Evolutionary conservation across 1,140 invertebrate genomes (phyloP).

Genomic region (Lasaia peninsularis): DNA sequence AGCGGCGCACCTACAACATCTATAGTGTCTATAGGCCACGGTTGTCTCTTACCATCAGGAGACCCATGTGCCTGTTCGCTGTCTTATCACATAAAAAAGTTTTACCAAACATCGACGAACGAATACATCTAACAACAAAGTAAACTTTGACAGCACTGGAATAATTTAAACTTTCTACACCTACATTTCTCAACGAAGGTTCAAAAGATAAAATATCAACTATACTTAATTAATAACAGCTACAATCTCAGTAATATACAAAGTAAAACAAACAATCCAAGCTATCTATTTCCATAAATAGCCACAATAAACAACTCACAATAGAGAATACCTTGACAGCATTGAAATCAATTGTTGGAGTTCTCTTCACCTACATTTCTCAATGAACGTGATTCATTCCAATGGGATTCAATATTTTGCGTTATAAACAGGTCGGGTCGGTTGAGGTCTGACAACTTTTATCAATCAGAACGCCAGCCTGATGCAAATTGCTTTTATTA

Average conservation of each 20-base stretch:
- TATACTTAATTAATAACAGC: no score
- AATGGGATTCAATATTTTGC: conserved; percentile 16
- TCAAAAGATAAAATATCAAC: no score
- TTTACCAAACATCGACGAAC: no score
- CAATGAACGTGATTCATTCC: conserved; percentile 14
- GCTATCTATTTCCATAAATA: conserved; percentile 5
- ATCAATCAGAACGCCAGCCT: conserved; percentile 13
- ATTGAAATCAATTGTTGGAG: conserved; percentile 13
- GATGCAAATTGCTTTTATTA: conserved; percentile 11
- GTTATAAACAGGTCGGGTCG: conserved; percentile 16
- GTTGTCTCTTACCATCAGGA: no score
- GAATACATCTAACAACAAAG: no score
- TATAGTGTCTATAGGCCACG: no score
- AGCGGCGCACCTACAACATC: no score
- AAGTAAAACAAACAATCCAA: conserved; percentile 1
- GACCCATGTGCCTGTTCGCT: no score
- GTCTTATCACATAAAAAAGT: no score
- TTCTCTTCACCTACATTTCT: conserved; percentile 20
- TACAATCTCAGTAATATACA: neutral
- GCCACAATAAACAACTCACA: conserved; percentile 5
- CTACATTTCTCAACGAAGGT: no score
- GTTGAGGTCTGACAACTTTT: conserved; percentile 13
- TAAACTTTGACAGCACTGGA: no score
- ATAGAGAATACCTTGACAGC: conserved; percentile 7
- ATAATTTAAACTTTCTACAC: no score